Evolutionary conservation across 2,113 vertebrate genomes (phyloP), one percentile per base, ranked within the genome.

Genomic region (Oncorhynchus masou): DNA sequence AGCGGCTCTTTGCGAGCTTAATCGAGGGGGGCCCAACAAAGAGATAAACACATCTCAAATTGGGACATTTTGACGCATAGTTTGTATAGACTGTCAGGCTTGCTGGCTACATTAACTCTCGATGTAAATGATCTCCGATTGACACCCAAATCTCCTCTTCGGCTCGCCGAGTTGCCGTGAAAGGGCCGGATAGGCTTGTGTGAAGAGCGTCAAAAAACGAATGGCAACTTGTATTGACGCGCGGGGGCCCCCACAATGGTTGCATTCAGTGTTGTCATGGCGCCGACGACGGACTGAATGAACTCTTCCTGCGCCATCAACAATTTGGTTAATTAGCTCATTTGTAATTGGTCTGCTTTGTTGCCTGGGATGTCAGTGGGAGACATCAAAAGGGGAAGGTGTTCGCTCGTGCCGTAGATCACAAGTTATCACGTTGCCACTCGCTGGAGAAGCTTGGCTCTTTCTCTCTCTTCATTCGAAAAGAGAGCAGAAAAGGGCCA

Each of bases 271-370:
- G 97, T 99, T 98, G 97, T 98, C 97, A 98, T 96, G 96, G 97
- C 94, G 95, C 96, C 51, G 94, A 95, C 95, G 95, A 95, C 95
- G 92, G 95, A 96, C 95, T 95, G 94, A 96, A 96, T 97, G 96
- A 97, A 96, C 96, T 96, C 94, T 97, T 97, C 96, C 97, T 99
- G 97, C 96, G 97, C 97, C 97, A 97, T 97, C 97, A 97, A 97
- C 97, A 98, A 98, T 98, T 99, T 97, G 96, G 96, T 98, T 99
- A 98, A 99, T 99, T 99, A 98, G 96, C 96, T 98, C 95, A 97
- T 97, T 98, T 98, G 96, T 98, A 99, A 98, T 97, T 96, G 96
- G 95, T 92, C 94, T 93, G 95, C 96, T 96, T 98, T 98, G 95
- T 99, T 97, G 96, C 95, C 93, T 54, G 91, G 94, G 94, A 97